Conservation (phyloP, 2,888 invertebrate species). For the Eristalinus sepulchralis region DNA sequence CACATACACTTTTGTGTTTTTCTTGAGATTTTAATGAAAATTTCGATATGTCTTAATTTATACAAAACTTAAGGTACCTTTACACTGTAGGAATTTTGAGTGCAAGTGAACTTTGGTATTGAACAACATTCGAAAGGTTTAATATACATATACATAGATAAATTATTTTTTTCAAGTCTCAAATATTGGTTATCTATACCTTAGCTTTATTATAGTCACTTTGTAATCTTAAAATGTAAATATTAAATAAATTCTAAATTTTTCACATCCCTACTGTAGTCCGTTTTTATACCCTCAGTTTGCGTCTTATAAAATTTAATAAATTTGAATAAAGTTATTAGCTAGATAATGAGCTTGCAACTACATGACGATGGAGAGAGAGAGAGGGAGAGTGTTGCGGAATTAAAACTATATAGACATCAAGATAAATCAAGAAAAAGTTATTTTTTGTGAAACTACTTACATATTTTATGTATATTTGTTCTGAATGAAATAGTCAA, state of each 20-base stretch:
- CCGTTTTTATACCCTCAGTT: not conserved
- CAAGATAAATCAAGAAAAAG: too few relatives aligned
- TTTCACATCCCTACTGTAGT: not conserved
- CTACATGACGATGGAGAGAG: not conserved
- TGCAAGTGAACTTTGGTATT: slow-evolving; percentile 17
- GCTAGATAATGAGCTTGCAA: not conserved
- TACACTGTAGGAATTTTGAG: not conserved
- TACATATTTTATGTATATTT: too few relatives aligned
- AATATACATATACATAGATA: slow-evolving; percentile 18
- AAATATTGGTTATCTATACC: not conserved
- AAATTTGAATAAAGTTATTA: not conserved
- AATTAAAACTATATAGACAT: too few relatives aligned
- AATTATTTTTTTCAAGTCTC: not conserved
- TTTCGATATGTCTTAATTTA: slow-evolving; percentile 56
- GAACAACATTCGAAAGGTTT: slow-evolving; percentile 19
- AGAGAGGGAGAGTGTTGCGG: too few relatives aligned
- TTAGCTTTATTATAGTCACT: not conserved
- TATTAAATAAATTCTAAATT: not conserved
- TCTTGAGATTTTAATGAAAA: slow-evolving; percentile 20
- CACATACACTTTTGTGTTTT: not conserved
- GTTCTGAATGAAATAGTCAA: too few relatives aligned
- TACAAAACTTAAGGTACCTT: slow-evolving; percentile 17
- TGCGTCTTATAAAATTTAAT: not conserved
- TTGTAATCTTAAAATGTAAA: not conserved
- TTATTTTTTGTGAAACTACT: not conserved